Evolutionary conservation across 2,888 invertebrate species (phyloP), one percentile per base, ranked within the genome.

Genomic region (Chrysolina oricalcia): DNA sequence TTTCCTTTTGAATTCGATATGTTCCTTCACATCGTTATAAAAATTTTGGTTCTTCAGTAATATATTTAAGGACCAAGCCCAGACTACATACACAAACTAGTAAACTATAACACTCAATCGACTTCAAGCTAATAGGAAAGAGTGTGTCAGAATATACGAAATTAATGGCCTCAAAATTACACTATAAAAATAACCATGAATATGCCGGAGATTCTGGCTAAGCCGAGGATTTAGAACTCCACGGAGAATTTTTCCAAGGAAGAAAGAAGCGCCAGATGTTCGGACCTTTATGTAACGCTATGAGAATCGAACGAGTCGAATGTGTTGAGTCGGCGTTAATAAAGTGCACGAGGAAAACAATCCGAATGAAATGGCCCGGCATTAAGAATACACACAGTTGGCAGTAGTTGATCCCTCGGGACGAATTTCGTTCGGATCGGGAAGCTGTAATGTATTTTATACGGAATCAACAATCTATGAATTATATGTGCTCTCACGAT

Each of bases 151-250:
- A 46, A 50, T 17, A 63, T 35, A 65, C 11, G 35, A 21, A 71
- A 71, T 71, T 64, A 66, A 66, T 72, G 56, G 56, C 23, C 56
- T 23, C 53, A 66, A 72, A 72, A 72, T 72, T 41, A 72, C 72
- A 5, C 56, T 66, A 72, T 72, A 72, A 66, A 72, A 72, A 72
- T 66, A 72, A 59, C 72, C 56, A 59, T 72, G 72, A 72, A 72
- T 72, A 56, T 72, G 43, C 59, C 59, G 21, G 72, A 72, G 72
- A 72, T 66, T 72, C 66, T 46, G 56, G 56, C 62, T 27, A 27
- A 40, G 53, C 50, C 59, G 40, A 66, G 72, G 72, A 72, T 65
- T 43, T 66, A 35, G 70, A 19, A 48, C 48, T 46, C 46, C 15
- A n/a, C 27, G 41, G 21, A 46, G 63, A 50, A 70, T 48, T 48